Evolutionary conservation across 2,113 vertebrate genomes (phyloP).

Genomic region (Cyanoliseus patagonus): DNA sequence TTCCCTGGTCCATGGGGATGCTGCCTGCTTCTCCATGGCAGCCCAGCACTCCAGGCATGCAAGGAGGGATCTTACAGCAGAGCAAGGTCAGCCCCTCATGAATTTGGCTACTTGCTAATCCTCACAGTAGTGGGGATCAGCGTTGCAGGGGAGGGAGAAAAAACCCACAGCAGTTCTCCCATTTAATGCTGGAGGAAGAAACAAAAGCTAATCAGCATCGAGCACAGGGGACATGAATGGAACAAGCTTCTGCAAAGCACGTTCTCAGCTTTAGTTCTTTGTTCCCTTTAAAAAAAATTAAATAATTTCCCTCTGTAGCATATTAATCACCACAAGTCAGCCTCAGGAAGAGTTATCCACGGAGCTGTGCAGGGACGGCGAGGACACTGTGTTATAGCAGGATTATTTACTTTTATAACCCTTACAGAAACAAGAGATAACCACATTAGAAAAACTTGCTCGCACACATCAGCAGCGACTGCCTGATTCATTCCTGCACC

Average conservation of each 20-base stretch:
- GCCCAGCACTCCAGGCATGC: background rate
- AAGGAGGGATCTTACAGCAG: fast-evolving
- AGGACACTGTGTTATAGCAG: background rate
- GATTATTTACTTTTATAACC: constrained; percentile 48
- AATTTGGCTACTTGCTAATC: background rate
- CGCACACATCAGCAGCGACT: fast-evolving
- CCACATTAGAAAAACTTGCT: background rate
- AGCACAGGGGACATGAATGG: background rate
- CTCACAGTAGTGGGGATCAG: background rate
- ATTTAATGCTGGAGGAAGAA: background rate
- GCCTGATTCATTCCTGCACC: background rate
- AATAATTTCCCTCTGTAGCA: background rate
- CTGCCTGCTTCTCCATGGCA: background rate
- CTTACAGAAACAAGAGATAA: constrained; percentile 20
- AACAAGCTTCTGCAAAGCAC: background rate
- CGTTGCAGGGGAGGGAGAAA: background rate
- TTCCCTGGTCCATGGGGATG: background rate
- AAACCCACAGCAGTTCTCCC: background rate
- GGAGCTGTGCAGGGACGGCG: background rate
- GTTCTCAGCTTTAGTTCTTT: background rate
- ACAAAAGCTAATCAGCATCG: background rate
- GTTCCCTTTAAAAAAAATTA: background rate
- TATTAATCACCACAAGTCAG: constrained; percentile 32
- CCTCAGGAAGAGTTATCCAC: constrained; percentile 18
- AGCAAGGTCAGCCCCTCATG: background rate